phyloP scores from a whole-genome alignment of 2,888 invertebrate species.

The Elegia similella region DNA sequence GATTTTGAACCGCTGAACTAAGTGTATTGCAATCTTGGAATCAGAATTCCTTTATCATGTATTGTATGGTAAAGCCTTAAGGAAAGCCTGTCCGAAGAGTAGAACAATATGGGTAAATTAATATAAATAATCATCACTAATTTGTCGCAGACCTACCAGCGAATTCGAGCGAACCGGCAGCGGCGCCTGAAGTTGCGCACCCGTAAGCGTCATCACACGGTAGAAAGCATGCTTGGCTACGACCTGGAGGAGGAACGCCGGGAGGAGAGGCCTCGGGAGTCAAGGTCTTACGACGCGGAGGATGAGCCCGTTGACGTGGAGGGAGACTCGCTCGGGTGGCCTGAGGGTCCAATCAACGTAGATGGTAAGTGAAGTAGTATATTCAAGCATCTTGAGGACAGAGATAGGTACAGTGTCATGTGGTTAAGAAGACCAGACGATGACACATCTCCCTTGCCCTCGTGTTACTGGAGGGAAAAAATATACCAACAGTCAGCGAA shows the following conservation, averaged over 20 bases:
- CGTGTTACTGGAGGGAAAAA: no score
- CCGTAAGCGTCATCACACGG: slow-evolving; percentile 77
- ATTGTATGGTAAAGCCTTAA: no score
- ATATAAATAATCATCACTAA: no score
- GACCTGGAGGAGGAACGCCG: slow-evolving; percentile 71
- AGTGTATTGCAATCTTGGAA: no score
- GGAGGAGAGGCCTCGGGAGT: slow-evolving; percentile 66
- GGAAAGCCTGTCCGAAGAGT: no score
- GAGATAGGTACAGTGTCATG: no score
- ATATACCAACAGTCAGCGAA: no score
- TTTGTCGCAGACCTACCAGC: slow-evolving; percentile 65
- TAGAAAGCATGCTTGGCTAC: slow-evolving; percentile 79
- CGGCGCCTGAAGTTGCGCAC: slow-evolving; percentile 74
- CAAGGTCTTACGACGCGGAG: slow-evolving; percentile 66
- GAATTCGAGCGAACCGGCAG: slow-evolving; percentile 76
- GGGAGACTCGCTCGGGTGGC: slow-evolving; percentile 77
- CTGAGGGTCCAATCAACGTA: slow-evolving; percentile 65
- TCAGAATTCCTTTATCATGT: no score
- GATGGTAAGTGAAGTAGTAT: slow-evolving; percentile 49
- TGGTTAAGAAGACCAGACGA: no score
- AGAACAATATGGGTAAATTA: no score
- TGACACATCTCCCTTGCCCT: no score
- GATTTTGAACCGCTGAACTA: no score
- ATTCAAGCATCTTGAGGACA: not conserved
- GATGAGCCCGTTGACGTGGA: slow-evolving; percentile 78